Evolutionary conservation across 2,797 vertebrate genomes (phyloP).

Genomic region (Scolopax rusticola): DNA sequence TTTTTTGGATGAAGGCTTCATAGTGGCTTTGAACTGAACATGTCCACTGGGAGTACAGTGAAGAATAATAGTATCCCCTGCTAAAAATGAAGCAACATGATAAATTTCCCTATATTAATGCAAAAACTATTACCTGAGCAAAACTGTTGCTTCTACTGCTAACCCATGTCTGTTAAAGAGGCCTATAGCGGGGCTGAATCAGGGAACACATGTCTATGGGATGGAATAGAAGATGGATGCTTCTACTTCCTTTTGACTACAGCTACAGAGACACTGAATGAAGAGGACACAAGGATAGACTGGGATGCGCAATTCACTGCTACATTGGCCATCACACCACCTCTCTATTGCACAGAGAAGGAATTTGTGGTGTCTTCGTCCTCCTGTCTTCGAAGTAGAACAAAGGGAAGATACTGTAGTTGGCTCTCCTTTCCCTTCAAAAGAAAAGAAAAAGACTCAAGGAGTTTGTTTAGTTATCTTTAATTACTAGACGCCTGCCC

Average conservation of each 20-base stretch:
- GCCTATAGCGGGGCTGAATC: background rate
- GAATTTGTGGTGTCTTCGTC: background rate
- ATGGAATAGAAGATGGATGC: background rate
- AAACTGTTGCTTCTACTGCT: background rate
- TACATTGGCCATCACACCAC: background rate
- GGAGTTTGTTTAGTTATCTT: background rate
- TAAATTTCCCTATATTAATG: background rate
- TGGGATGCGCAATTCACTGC: background rate
- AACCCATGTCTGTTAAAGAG: background rate
- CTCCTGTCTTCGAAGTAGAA: background rate
- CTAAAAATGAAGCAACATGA: background rate
- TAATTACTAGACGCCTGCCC: background rate
- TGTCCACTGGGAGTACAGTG: fast-evolving
- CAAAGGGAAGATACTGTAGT: background rate
- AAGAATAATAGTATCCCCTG: background rate
- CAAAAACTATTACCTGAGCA: background rate
- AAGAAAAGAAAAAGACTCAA: background rate
- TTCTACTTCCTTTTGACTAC: background rate
- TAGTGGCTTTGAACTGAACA: background rate
- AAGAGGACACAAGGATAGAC: background rate
- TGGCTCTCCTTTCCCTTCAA: background rate
- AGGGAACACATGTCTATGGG: background rate
- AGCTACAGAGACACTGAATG: background rate
- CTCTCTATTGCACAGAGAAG: background rate
- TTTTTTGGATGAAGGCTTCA: background rate